Percentiles rank a stretch among this genome's conserved stretches.
Conservation (phyloP, 2,113 vertebrate species). For the Dissostichus mawsoni region DNA sequence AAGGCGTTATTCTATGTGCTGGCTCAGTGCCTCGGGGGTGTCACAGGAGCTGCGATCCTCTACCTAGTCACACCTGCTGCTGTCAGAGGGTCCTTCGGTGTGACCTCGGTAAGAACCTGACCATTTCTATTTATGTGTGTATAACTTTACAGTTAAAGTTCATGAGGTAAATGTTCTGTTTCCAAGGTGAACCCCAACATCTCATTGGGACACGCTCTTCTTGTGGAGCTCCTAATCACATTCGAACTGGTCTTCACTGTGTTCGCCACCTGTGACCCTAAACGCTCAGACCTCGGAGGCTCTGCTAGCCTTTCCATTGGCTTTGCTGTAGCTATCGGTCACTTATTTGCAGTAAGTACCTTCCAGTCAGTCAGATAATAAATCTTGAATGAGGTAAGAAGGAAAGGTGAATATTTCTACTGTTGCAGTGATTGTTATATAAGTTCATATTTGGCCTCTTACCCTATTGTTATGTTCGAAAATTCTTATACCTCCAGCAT, state of each 20-base stretch:
- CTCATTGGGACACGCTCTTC: constrained; percentile 89
- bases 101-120: constrained; percentile 87
- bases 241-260: constrained; percentile 97
- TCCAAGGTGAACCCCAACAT: constrained; percentile 89
- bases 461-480: not conserved
- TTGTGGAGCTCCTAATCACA: constrained; percentile 96
- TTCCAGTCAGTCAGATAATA: not conserved
- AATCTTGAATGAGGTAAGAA: not conserved
- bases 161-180: not conserved
- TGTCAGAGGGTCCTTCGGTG: constrained; percentile 88
- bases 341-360: constrained; percentile 95
- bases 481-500: not conserved
- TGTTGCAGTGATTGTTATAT: not conserved
- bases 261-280: constrained; percentile 96
- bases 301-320: constrained; percentile 93
- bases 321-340: constrained; percentile 93
- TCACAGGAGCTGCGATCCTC: constrained; percentile 90
- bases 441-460: not conserved
- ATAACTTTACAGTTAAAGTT: not conserved
- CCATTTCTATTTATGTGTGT: not conserved
- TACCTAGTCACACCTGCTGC: constrained; percentile 90
- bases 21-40: constrained; percentile 94
- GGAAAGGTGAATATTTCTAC: constrained; percentile 1
- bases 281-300: constrained; percentile 91
- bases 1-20: constrained; percentile 92